phyloP scores from a whole-genome alignment of 30 jellyfish, hydroid and myxozoan genomes.

The Turritopsis dohrnii region DNA sequence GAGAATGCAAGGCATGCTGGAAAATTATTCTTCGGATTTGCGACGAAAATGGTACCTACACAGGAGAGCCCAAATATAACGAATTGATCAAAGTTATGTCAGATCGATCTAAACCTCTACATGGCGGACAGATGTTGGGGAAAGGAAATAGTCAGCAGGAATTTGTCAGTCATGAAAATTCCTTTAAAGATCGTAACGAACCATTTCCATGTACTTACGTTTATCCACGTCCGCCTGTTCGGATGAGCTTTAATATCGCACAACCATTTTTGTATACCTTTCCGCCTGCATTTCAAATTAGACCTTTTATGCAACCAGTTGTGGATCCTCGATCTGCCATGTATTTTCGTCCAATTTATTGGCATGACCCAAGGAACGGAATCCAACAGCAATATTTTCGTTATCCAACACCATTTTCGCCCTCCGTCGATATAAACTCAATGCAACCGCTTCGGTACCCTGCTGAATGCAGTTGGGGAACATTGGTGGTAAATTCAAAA shows the following conservation, averaged over 20 bases:
- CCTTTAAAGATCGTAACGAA: not conserved
- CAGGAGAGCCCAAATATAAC: not conserved
- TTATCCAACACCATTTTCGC: not conserved
- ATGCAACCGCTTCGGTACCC: not conserved
- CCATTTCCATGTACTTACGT: not conserved
- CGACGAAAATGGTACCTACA: constrained; percentile 40
- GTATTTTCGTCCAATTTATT: not conserved
- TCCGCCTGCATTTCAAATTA: not conserved
- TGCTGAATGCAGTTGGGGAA: not conserved
- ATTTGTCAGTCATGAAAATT: not conserved
- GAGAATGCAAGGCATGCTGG: constrained; percentile 68
- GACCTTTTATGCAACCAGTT: not conserved
- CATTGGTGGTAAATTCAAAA: not conserved
- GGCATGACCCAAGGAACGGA: not conserved
- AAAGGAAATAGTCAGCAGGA: not conserved
- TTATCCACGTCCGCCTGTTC: not conserved
- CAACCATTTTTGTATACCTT: not conserved
- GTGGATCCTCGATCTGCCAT: not conserved
- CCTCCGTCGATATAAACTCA: not conserved
- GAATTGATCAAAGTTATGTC: not conserved
- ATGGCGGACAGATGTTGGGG: not conserved
- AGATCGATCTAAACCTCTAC: not conserved
- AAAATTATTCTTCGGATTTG: constrained; percentile 47
- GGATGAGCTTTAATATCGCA: not conserved
- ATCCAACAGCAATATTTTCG: not conserved